Percentiles rank a stretch among this genome's conserved stretches.
phyloP scores from a whole-genome alignment of 2,888 invertebrate species.

The Volucella inflata region DNA sequence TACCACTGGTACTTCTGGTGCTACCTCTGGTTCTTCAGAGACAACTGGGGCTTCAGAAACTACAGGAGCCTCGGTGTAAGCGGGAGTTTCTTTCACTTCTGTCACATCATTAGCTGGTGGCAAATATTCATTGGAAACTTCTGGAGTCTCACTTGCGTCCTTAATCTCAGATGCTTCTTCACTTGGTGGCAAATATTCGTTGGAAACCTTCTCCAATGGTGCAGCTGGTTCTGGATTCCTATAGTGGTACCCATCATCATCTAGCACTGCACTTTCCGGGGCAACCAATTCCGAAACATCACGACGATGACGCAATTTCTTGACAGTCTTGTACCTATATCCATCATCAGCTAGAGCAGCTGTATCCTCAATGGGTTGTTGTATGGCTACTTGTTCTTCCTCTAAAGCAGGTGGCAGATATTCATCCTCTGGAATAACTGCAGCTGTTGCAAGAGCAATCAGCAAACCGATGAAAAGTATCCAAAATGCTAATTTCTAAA shows the following conservation, averaged over 20 bases:
- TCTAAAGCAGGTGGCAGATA: slow-evolving; percentile 53
- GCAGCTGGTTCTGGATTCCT: slow-evolving; percentile 24
- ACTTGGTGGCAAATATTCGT: slow-evolving; percentile 78
- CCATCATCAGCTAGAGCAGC: slow-evolving; percentile 69
- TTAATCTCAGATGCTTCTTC: slow-evolving; percentile 62
- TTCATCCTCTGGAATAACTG: slow-evolving; percentile 46
- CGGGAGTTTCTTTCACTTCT: slow-evolving; percentile 2
- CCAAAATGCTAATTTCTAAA: slow-evolving; percentile 64
- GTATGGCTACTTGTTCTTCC: slow-evolving; percentile 40
- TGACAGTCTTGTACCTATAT: slow-evolving; percentile 76
- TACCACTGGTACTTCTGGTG: neutral
- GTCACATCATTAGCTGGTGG: slow-evolving; percentile 40
- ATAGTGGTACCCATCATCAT: slow-evolving; percentile 79
- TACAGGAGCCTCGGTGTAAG: slow-evolving; percentile 20
- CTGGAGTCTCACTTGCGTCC: slow-evolving; percentile 29
- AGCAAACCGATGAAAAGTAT: slow-evolving; percentile 52
- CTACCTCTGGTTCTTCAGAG: neutral
- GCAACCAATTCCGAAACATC: slow-evolving; percentile 80
- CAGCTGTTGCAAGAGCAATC: slow-evolving; percentile 54
- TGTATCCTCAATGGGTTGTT: slow-evolving; percentile 47
- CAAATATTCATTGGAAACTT: slow-evolving; percentile 72
- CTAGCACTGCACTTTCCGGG: slow-evolving; percentile 52
- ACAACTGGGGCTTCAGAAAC: slow-evolving; percentile 7
- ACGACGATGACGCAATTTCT: slow-evolving; percentile 77
- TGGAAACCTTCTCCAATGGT: slow-evolving; percentile 26